These are phyloP conservation scores for Quadroppia sp. DNA, from an alignment of 2,888 invertebrate species.

Conservation along the genomic window DNA sequence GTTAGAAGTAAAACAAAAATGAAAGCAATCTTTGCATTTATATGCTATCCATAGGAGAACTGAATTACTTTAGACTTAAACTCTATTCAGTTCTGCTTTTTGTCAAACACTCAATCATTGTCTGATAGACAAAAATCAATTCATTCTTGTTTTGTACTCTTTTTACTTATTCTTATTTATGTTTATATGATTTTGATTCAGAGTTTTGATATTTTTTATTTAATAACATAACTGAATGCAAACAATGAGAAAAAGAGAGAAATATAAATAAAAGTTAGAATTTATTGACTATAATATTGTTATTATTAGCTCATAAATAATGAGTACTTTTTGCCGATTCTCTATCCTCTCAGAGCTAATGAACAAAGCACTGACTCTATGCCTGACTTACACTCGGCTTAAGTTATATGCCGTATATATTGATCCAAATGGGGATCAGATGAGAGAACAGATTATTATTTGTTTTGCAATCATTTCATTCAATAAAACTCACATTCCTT, in stretches of 20 bases:
- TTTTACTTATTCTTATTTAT: too few species aligned
- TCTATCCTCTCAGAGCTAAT: not conserved
- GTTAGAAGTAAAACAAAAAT: not conserved
- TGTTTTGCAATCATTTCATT: not conserved
- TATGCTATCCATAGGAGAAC: not conserved
- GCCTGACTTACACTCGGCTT: too few species aligned
- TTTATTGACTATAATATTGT: not conserved
- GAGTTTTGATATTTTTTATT: too few species aligned
- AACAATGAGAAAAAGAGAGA: too few species aligned
- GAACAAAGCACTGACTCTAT: too few species aligned
- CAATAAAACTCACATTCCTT: too few species aligned
- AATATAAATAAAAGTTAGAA: too few species aligned
- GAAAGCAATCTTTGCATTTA: not conserved
- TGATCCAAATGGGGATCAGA: not conserved
- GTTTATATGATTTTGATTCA: too few species aligned
- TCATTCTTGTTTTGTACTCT: not conserved
- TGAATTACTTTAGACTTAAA: not conserved
- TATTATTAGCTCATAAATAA: constrained; percentile 10
- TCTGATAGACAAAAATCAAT: not conserved
- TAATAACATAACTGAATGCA: too few species aligned
- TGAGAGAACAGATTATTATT: not conserved
- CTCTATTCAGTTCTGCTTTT: not conserved
- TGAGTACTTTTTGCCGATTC: not conserved
- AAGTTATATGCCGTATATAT: too few species aligned
- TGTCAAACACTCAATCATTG: not conserved